Conservation (phyloP, 2,797 vertebrate genomes). For the Labeo calbasu region DNA sequence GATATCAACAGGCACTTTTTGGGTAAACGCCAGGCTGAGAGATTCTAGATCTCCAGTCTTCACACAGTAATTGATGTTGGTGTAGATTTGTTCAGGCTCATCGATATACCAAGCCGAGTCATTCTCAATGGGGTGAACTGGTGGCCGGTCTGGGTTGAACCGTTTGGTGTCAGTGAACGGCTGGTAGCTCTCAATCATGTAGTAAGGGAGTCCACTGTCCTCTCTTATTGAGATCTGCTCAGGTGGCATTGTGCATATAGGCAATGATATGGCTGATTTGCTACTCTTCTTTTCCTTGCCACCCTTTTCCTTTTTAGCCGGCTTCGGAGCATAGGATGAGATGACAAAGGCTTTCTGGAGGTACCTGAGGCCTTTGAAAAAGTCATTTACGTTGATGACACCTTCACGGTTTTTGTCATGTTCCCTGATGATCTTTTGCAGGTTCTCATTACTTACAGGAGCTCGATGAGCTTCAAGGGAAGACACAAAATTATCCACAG, state of each 20-base stretch:
- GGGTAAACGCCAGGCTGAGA: constrained; percentile 80
- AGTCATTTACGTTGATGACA: constrained; percentile 72
- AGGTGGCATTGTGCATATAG: constrained; percentile 76
- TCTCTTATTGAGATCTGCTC: constrained; percentile 23
- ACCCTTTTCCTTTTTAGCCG: constrained; percentile 62
- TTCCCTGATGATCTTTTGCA: constrained; percentile 65
- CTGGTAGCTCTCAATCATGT: constrained; percentile 78
- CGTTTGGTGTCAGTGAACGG: constrained; percentile 63
- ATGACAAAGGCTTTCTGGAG: constrained; percentile 77
- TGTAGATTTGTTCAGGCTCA: constrained; percentile 70
- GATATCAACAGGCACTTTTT: constrained; percentile 78
- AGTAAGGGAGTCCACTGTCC: constrained; percentile 73
- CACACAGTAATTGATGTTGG: constrained; percentile 79
- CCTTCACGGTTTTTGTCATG: constrained; percentile 67
- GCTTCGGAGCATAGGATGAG: constrained; percentile 75
- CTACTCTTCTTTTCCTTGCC: constrained; percentile 59
- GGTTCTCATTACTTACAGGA: constrained; percentile 60
- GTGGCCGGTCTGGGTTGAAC: constrained; percentile 71
- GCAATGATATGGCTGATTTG: constrained; percentile 70
- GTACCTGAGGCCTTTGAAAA: constrained; percentile 80
- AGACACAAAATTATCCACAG: constrained; percentile 72
- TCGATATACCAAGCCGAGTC: constrained; percentile 85
- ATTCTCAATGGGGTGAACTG: constrained; percentile 80
- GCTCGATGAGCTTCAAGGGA: constrained; percentile 67
- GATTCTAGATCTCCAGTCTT: constrained; percentile 80